Base-by-base conservation (phyloP, 2,888 invertebrate species). In the Nebria salina region DNA sequence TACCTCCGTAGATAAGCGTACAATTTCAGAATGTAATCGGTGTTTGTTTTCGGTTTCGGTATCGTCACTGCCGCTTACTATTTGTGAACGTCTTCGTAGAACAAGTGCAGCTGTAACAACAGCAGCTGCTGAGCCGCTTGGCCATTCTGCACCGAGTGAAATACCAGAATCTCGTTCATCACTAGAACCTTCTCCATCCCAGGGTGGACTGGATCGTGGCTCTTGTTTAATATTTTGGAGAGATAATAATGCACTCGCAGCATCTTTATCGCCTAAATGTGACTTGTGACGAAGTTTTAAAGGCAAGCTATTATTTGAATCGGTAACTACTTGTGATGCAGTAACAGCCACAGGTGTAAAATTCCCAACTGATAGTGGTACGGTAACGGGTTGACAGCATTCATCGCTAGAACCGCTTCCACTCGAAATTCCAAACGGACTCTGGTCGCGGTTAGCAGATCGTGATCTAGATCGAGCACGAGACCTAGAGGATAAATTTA, bases 161-260 rank as follows among this genome's bases (percentile, higher is more conserved):
- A 97, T 97, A 6, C 97, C 97, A 0, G 96, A 96, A 87, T 97
- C 97, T 7, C 97, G 90, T 88, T 97, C 97, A 87, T 97, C 97
- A 85, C 96, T 96, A 80, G 96, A 96, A 43, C 96, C 96, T 86
- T 97, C 96, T 43, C 94, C 95, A 88, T 96, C 96, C 94, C 96
- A 96, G 0, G 95, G 94, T 3, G 95, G 95, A 11, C 95, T 95
- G 15, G 95, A 95, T 68, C 94, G 91, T 75, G 93, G 95, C 88
- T 96, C 96, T 87, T 96, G 95, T 87, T 96, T 96, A 87, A 96
- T 95, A 86, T 95, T 95, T 87, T 96, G 96, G 72, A 96, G 91
- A 66, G 95, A 94, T n/a, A 95, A 91, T 81, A 95, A 91, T 13
- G 95, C 95, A 82, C 92, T 93, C 82, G 96, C 95, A 9, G 96